Evolutionary conservation across 1,140 invertebrate genomes (phyloP), one percentile per base, ranked within the genome.

Genomic region (Drosophila nebulosa): DNA sequence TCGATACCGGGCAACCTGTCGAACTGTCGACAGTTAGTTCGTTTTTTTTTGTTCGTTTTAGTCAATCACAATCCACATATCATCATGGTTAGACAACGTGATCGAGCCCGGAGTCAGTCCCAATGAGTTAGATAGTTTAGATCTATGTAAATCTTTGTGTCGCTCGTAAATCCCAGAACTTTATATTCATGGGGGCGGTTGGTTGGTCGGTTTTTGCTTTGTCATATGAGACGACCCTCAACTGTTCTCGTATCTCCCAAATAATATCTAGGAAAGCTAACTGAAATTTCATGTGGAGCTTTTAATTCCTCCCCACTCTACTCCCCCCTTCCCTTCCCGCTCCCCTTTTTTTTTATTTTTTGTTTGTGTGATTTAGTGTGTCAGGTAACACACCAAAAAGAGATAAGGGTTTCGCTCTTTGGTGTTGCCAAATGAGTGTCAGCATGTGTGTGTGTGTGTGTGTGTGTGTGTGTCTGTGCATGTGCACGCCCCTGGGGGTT

Each of bases 261-360:
- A 69, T 42, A 56, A 32, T 53, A 52, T 39, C n/a, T 22, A 57
- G 60, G 51, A 58, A 21, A 57, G 14, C 24, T 18, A 56, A 26
- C 78, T 81, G 58, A 81, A 81, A 80, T 78, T 81, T 81, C 64
- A 81, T 36, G 57, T 69, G 32, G 62, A 64, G 74, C 69, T 81
- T 71, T 64, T 53, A 55, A 18, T 39, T 32, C 46, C n/a, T n/a
- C n/a, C n/a, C n/a, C n/a, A n/a, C n/a, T n/a, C n/a, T n/a, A n/a
- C n/a, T n/a, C n/a, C n/a, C n/a, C n/a, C n/a, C n/a, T n/a, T n/a
- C n/a, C n/a, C n/a, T n/a, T n/a, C n/a, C n/a, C n/a, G n/a, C n/a
- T 7, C 26, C 39, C 16, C 36, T 10, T 16, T 39, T n/a, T 39
- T 18, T 46, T 14, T 46, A 3, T 18, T 46, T 21, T 18, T 46